Conservation (phyloP, 2,113 vertebrate species). For the Vulpes vulpes region DNA sequence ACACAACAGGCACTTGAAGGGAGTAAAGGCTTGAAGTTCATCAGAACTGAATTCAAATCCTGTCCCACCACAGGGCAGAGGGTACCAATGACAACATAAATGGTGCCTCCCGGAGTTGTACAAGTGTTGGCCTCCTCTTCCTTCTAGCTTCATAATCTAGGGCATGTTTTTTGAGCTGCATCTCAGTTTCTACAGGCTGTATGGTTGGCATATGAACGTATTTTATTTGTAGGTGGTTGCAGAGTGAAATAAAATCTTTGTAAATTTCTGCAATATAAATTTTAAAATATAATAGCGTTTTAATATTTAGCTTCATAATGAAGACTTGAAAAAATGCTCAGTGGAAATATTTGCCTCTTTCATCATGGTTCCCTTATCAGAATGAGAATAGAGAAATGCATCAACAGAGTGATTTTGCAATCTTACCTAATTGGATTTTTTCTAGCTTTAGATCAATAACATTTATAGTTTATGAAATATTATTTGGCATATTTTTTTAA, state of each 20-base stretch:
- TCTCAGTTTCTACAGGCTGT: background rate
- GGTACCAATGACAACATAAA: background rate
- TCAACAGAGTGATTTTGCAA: background rate
- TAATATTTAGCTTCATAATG: slow-evolving; percentile 46
- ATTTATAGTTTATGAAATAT: background rate
- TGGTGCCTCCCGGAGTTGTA: no score
- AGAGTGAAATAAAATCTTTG: background rate
- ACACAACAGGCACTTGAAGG: background rate
- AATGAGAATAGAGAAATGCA: background rate
- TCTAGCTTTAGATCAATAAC: background rate
- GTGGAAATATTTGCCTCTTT: background rate
- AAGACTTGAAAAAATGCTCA: background rate
- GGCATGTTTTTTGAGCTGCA: background rate
- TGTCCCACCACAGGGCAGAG: background rate
- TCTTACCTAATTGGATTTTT: background rate
- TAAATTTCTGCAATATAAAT: background rate
- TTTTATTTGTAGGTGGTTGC: background rate
- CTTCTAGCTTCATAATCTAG: background rate
- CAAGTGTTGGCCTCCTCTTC: background rate
- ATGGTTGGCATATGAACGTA: background rate
- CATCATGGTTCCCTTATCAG: background rate
- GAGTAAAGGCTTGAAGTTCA: background rate
- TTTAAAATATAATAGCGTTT: background rate
- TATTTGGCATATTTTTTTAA: background rate
- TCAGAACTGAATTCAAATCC: background rate